Evolutionary conservation across 2,888 invertebrate genomes (phyloP), one percentile per base, ranked within the genome.

Genomic region (Flabesymbios commensalis): DNA sequence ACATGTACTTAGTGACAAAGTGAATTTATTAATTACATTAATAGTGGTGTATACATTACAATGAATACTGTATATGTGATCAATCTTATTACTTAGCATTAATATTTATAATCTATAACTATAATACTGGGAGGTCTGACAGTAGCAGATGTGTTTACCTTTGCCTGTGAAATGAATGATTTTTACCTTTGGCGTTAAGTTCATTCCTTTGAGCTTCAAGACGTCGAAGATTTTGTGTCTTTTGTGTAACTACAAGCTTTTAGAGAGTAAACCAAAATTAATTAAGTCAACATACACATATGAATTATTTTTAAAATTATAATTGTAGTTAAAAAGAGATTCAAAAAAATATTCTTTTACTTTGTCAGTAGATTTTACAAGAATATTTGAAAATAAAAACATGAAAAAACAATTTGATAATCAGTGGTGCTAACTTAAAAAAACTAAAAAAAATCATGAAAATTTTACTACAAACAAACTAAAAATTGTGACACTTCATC

Each of bases 201-300:
- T 99, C 98, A 87, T 99, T 99, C 71, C 98, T 88, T 82, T 99
- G 98, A 19, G 99, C 99, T 85, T 98, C 97, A 65, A 99, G 85
- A 81, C 99, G 90, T 58, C 98, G 88, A 54, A 99, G 86, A 85
- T 99, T 98, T 84, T 97, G 97, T 72, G 93, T 92, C 80, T 98
- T 98, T 76, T 98, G 97, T n/a, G 94, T 93, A 3, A 98, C 95
- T 73, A 93, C 88, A 57, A 97, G 86, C 84, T 86, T 70, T 49
- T 78, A 74, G 58, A 53, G 54, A 49, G 39, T 62, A 52, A 59
- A n/a, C 57, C 22, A 63, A 36, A 48, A 36, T 29, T 31, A 28
- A 29, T 43, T 29, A 29, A 48, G 33, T n/a, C n/a, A 19, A 2
- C 28, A 17, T 29, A 29, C 22, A 49, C 19, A 14, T 10, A 22